Base-by-base conservation (phyloP, 2,888 invertebrate species). In the Xestia xanthographa region DNA sequence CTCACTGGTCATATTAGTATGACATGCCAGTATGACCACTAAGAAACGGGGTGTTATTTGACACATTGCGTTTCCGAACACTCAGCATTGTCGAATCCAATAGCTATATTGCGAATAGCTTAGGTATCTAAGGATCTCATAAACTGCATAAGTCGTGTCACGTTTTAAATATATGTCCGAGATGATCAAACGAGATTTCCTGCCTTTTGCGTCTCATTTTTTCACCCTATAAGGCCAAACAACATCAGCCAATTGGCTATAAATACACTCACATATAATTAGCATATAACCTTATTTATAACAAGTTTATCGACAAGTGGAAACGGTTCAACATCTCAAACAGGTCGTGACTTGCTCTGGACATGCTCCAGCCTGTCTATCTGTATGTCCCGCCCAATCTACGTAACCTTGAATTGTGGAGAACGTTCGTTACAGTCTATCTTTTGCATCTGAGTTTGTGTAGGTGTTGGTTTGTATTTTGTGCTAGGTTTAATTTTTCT, bases 301-400 rank as follows among this genome's bases (percentile, higher is more conserved):
- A 84, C 82, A 80, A 67, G 82, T 83, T 83, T 83, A 72, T 82
- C 77, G 82, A 72, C 80, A 71, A 83, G 79, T 78, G 84, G 53
- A 74, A 84, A 82, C 79, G 66, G 75, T 82, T 67, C 72, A 69
- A 79, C 71, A 74, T 79, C 77, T 74, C 72, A 78, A 77, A 84
- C 86, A 82, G 78, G 87, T 87, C 87, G 87, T 87, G 87, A 87
- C 87, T 79, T 73, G 87, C 62, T 86, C 76, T 70, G 79, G 79
- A 79, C 81, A 79, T 69, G 86, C 66, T 84, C 76, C 84, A 70
- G 84, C 80, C 83, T 76, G 82, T 50, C 84, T 80, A 68, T 86
- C 76, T 58, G 73, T 82, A 34, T 84, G 86, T 87, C 86, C 84
- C 79, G 65, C 86, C 84, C 82, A 87, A 87, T 84, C 80, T 80